Percentiles rank a stretch among this genome's conserved stretches.
phyloP scores from a whole-genome alignment of 2,113 vertebrate species.

The Hymenochirus boettgeri region DNA sequence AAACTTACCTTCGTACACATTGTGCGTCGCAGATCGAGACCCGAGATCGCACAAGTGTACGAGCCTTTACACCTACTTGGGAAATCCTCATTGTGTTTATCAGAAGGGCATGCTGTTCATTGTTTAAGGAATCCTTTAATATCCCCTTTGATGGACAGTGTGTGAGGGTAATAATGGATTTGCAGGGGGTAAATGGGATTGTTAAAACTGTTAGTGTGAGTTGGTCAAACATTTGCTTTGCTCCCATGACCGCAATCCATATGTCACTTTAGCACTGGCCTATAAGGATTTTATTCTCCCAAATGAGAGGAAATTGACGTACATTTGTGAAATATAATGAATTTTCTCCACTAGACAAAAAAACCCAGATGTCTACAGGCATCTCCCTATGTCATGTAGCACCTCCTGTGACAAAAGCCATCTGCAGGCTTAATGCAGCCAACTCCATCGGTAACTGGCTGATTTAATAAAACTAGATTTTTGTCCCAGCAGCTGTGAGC shows the following conservation, averaged over 20 bases:
- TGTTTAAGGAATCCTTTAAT: no score
- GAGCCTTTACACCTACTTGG: no score
- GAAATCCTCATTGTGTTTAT: no score
- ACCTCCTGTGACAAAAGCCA: slow-evolving; percentile 35
- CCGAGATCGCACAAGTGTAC: no score
- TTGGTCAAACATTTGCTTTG: not conserved
- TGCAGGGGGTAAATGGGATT: not conserved
- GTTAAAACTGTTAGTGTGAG: not conserved
- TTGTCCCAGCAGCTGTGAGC: slow-evolving; percentile 22
- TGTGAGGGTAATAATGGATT: slow-evolving; percentile 16
- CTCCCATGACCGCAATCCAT: slow-evolving; percentile 13
- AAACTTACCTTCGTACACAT: no score
- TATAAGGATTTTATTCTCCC: slow-evolving; percentile 17
- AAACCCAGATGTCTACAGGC: slow-evolving; percentile 34
- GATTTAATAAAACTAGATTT: slow-evolving; percentile 14
- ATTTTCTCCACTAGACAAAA: slow-evolving; percentile 26
- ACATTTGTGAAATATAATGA: slow-evolving; percentile 33
- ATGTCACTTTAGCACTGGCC: slow-evolving; percentile 5
- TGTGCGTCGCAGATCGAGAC: no score
- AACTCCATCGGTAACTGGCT: slow-evolving; percentile 26
- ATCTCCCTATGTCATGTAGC: slow-evolving; percentile 29
- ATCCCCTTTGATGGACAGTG: no score
- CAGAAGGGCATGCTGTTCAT: no score
- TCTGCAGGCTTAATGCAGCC: slow-evolving; percentile 21
- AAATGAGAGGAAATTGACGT: slow-evolving; percentile 30